Percentiles rank a stretch among this genome's conserved stretches.
These are phyloP conservation scores for Ondatra zibethicus DNA, from an alignment of 2,113 vertebrate species.

Conservation along the genomic window DNA sequence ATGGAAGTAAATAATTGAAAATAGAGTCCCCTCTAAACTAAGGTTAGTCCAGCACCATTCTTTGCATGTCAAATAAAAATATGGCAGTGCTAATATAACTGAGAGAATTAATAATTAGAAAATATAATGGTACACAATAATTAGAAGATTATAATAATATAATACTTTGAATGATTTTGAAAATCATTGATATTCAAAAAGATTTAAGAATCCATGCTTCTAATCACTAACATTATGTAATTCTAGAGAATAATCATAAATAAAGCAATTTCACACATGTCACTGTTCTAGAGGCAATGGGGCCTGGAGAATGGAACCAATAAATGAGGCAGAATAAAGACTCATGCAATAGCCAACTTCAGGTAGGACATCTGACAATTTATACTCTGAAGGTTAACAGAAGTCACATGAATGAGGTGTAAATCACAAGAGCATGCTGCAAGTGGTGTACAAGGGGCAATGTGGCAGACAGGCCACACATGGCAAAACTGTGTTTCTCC, in stretches of 20 bases:
- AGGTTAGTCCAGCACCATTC: slow-evolving; percentile 67
- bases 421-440: too few relatives aligned
- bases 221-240: background rate
- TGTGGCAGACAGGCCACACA: too few relatives aligned
- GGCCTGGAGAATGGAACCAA: background rate
- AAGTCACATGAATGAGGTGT: background rate
- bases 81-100: background rate
- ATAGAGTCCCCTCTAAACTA: slow-evolving; percentile 48
- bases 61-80: slow-evolving; percentile 52
- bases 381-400: background rate
- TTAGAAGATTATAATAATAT: background rate
- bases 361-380: background rate
- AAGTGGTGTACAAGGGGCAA: too few relatives aligned
- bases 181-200: background rate
- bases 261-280: background rate
- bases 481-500: too few relatives aligned
- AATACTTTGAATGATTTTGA: background rate
- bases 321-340: background rate
- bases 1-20: slow-evolving; percentile 74
- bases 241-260: too few relatives aligned
- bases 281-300: too few relatives aligned
- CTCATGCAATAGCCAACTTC: background rate
- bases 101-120: background rate
- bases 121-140: background rate
- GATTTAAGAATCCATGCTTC: background rate